Evolutionary conservation across 2,113 vertebrate genomes (phyloP).

Genomic region (Ammodramus savannarum): DNA sequence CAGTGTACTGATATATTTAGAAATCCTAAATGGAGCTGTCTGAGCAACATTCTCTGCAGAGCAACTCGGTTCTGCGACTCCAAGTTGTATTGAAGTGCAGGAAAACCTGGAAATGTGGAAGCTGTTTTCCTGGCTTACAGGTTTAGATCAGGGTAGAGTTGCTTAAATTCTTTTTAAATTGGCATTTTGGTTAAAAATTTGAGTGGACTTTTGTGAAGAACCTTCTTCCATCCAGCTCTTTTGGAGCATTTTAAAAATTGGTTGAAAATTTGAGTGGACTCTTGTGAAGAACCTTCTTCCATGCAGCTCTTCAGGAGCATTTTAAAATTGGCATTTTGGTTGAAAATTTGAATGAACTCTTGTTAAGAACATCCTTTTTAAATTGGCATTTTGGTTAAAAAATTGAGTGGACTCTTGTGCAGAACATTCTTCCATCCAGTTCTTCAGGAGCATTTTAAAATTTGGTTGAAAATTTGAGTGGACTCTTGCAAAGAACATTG

Average conservation of each 20-base stretch:
- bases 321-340: not conserved
- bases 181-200: not conserved
- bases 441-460: too few relatives aligned
- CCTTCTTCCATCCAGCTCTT: too few relatives aligned
- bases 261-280: not conserved
- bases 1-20: conserved; percentile 18
- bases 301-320: not conserved
- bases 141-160: not conserved
- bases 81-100: not conserved
- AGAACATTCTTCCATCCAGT: too few relatives aligned
- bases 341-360: not conserved
- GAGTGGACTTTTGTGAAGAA: not conserved
- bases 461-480: too few relatives aligned
- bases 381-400: too few relatives aligned
- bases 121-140: not conserved
- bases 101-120: not conserved
- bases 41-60: not conserved
- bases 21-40: not conserved
- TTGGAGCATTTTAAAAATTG: too few relatives aligned
- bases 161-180: not conserved
- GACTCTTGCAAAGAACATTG: too few relatives aligned
- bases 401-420: too few relatives aligned
- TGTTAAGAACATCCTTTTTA: too few relatives aligned
- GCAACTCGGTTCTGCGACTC: not conserved
- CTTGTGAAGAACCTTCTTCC: too few relatives aligned